A percentile compares a stretch with the other conserved stretches of the same genome.
phyloP scores from a whole-genome alignment of 2,113 vertebrate genomes.

The Entomyzon cyanotis region DNA sequence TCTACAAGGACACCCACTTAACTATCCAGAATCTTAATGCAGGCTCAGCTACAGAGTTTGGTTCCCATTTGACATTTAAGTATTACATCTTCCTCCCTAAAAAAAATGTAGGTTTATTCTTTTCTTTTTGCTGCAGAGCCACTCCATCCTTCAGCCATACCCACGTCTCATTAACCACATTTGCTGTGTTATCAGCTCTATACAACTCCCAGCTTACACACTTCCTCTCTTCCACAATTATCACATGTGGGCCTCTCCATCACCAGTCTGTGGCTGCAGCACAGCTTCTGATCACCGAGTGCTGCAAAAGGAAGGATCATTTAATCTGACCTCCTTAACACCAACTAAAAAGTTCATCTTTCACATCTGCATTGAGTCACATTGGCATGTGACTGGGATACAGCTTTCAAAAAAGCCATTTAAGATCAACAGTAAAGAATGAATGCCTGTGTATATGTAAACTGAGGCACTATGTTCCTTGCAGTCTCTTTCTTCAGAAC shows the following conservation, averaged over 20 bases:
- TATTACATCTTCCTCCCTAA: background rate
- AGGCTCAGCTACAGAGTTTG: background rate
- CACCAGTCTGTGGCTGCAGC: background rate
- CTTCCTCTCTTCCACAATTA: background rate
- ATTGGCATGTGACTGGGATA: background rate
- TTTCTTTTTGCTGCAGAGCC: background rate
- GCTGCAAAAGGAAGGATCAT: background rate
- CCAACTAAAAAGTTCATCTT: background rate
- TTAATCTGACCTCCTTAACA: background rate
- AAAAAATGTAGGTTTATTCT: background rate
- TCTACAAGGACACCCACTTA: background rate
- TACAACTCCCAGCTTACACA: background rate
- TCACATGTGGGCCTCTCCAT: background rate
- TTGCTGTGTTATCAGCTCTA: background rate
- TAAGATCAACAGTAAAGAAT: background rate
- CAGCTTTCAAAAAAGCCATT: background rate
- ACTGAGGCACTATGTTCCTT: background rate
- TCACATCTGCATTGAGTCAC: background rate
- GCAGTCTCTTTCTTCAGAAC: background rate
- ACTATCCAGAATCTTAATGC: background rate
- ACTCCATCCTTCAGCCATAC: background rate
- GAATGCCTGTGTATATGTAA: background rate
- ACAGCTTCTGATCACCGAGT: background rate
- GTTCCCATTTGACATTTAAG: background rate
- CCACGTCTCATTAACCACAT: fast-evolving